Conservation (phyloP, 2,888 invertebrate species). For the Ophion costatus region DNA sequence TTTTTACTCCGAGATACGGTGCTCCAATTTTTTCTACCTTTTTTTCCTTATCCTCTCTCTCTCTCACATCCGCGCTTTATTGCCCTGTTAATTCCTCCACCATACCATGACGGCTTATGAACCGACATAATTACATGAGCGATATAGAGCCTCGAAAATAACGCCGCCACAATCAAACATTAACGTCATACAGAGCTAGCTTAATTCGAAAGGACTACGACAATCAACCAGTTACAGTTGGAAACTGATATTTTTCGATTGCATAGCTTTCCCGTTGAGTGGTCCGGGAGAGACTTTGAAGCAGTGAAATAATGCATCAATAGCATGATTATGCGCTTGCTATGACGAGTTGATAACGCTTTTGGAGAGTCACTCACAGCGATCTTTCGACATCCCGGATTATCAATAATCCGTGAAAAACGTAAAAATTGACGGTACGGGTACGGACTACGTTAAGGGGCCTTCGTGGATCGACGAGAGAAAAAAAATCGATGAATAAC, state of each 20-base stretch:
- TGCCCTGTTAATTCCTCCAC: constrained; percentile 10
- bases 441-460: neutral
- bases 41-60: constrained; percentile 7
- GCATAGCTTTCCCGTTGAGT: neutral
- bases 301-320: neutral
- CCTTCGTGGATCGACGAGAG: neutral
- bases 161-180: constrained; percentile 9
- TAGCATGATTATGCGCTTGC: neutral
- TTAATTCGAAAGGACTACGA: neutral
- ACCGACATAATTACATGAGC: constrained; percentile 46
- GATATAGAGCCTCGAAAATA: constrained; percentile 43
- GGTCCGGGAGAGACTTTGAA: neutral
- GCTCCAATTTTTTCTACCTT: constrained; percentile 24
- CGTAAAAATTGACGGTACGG: constrained; percentile 31
- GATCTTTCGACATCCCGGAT: constrained; percentile 14
- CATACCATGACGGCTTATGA: constrained; percentile 19
- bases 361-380: constrained; percentile 28
- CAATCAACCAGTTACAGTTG: neutral
- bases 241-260: neutral
- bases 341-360: neutral
- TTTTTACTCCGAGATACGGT: constrained; percentile 43
- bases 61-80: constrained; percentile 16
- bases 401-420: constrained; percentile 52
- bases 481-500: constrained; percentile 36
- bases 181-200: neutral